Evolutionary conservation across 2,888 invertebrate genomes (phyloP).

Genomic region (Nezara viridula): DNA sequence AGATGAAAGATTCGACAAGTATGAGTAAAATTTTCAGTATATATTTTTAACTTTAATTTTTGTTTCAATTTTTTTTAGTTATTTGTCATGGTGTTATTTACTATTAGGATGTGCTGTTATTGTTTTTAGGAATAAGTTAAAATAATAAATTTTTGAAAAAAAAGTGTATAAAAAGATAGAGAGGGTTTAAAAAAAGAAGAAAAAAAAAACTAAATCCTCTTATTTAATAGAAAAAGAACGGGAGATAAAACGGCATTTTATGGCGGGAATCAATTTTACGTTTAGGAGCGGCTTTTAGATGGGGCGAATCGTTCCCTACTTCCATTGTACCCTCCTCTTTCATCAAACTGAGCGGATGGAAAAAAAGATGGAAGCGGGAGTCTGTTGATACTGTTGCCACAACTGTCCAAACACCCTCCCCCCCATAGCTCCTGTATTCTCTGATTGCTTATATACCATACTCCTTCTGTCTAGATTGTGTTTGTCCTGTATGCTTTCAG

Average conservation of each 20-base stretch:
- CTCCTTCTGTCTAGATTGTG: neutral
- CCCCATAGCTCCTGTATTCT: neutral
- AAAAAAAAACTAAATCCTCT: neutral
- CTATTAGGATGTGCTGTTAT: no score
- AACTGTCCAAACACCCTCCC: conserved; percentile 13
- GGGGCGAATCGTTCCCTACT: neutral
- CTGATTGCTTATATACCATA: neutral
- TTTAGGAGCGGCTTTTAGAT: neutral
- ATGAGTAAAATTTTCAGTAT: no score
- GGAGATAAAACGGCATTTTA: conserved; percentile 6
- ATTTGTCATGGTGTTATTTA: no score
- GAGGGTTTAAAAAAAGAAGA: neutral
- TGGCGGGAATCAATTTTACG: conserved; percentile 28
- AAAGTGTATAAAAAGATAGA: neutral
- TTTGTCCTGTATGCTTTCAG: neutral
- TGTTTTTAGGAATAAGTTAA: no score
- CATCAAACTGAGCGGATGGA: conserved; percentile 1
- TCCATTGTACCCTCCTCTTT: conserved; percentile 25
- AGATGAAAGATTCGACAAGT: no score
- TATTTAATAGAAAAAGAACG: conserved; percentile 1
- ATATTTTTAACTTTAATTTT: no score
- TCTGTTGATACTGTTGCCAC: conserved; percentile 14
- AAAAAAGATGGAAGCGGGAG: conserved; percentile 2
- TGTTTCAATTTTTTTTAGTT: no score
- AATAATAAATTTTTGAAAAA: neutral